Evolutionary conservation across 2,888 invertebrate species (phyloP).

Genomic region (Gymnoscelis rufifasciata): DNA sequence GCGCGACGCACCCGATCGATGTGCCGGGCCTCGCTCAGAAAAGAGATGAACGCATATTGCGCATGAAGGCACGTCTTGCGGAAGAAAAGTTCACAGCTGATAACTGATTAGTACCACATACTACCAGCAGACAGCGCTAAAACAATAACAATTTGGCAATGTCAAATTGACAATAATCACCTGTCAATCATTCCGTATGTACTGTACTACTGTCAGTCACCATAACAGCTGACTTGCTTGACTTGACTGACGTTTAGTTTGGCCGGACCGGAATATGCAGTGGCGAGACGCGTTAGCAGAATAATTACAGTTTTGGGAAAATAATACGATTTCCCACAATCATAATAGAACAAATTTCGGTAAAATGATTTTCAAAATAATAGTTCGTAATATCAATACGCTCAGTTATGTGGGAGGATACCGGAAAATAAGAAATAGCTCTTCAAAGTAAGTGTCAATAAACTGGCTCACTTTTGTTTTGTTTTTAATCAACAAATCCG

Average conservation of each 20-base stretch:
- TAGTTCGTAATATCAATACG: constrained; percentile 53
- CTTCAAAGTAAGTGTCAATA: constrained; percentile 52
- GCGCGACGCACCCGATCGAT: constrained; percentile 60
- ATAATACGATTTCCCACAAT: not conserved
- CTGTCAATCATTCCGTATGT: constrained; percentile 21
- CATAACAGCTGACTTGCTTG: constrained; percentile 13
- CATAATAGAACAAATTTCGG: not conserved
- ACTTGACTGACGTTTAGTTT: no score
- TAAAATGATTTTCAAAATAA: constrained; percentile 62
- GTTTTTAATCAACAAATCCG: not conserved
- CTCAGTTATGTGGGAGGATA: constrained; percentile 64
- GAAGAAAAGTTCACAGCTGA: constrained; percentile 71
- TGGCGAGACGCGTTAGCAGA: not conserved
- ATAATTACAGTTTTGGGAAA: no score
- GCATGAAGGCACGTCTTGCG: constrained; percentile 63
- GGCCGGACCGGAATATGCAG: no score
- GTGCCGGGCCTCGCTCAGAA: constrained; percentile 52
- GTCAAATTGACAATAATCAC: constrained; percentile 21
- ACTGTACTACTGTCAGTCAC: not conserved
- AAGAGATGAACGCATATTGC: constrained; percentile 72
- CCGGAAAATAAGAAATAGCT: constrained; percentile 57
- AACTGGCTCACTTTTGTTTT: not conserved
- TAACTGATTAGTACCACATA: constrained; percentile 43
- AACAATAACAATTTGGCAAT: constrained; percentile 2
- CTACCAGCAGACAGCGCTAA: constrained; percentile 48